Evolutionary conservation across 2,888 invertebrate species (phyloP).

Genomic region (Artemia sinica): DNA sequence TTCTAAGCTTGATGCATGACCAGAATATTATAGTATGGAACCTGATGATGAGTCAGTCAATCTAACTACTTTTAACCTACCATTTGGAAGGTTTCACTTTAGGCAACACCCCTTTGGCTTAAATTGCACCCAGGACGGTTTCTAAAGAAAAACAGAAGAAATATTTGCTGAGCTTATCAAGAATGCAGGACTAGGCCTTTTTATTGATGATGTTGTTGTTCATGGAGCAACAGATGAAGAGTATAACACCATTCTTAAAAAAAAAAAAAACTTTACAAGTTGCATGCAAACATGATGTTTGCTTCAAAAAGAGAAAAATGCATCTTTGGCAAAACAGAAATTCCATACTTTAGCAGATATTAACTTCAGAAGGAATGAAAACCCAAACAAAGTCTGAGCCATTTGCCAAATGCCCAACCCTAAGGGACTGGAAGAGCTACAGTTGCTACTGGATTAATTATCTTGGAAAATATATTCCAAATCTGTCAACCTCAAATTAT

Average conservation of each 20-base stretch:
- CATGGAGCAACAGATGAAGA: background rate
- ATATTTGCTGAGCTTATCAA: background rate
- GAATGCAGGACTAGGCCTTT: background rate
- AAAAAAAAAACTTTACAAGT: background rate
- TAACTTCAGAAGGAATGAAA: too few relatives aligned
- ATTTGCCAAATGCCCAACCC: too few relatives aligned
- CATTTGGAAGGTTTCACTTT: constrained; percentile 25
- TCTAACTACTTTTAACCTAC: constrained; percentile 25
- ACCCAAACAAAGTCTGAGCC: too few relatives aligned
- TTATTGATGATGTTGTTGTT: constrained; percentile 14
- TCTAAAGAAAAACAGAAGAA: background rate
- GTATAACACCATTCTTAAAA: background rate
- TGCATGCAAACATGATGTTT: too few relatives aligned
- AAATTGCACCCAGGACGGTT: constrained; percentile 11
- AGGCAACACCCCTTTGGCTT: constrained; percentile 15
- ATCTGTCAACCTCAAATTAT: too few relatives aligned
- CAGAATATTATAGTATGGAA: constrained; percentile 25
- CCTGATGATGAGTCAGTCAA: constrained; percentile 24
- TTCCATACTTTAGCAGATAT: too few relatives aligned
- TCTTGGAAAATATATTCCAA: too few relatives aligned
- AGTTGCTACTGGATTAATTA: too few relatives aligned
- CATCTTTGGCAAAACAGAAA: too few relatives aligned
- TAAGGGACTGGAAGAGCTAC: too few relatives aligned
- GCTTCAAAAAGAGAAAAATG: too few relatives aligned
- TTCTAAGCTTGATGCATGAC: constrained; percentile 22